Evolutionary conservation across 2,888 invertebrate species (phyloP).

Genomic region (Orchesella flavescens): DNA sequence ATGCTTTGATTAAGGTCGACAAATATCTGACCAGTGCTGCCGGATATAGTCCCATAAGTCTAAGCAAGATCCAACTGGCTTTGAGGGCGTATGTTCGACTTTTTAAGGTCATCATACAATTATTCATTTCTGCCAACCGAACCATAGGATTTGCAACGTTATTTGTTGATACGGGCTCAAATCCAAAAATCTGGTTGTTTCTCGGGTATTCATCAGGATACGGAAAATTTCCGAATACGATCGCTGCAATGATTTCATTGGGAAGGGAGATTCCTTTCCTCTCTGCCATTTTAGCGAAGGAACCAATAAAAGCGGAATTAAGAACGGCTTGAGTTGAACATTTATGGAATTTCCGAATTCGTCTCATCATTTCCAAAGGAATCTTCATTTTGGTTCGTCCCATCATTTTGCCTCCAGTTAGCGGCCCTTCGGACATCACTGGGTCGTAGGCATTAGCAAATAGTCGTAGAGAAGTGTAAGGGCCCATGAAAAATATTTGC

Average conservation of each 20-base stretch:
- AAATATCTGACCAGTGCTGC: background rate
- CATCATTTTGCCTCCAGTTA: too few species aligned
- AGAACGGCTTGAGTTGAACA: too few species aligned
- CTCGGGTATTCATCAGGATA: conserved; percentile 1
- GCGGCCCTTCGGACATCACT: too few species aligned
- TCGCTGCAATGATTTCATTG: background rate
- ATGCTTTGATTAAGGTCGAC: background rate
- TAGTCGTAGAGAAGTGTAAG: background rate
- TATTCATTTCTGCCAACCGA: background rate
- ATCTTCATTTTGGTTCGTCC: too few species aligned
- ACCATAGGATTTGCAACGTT: background rate
- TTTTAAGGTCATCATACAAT: background rate
- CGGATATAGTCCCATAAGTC: background rate
- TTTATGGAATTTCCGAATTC: too few species aligned
- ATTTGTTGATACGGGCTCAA: background rate
- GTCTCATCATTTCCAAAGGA: too few species aligned
- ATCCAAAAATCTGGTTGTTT: too few species aligned
- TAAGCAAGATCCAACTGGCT: background rate
- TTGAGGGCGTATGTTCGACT: background rate
- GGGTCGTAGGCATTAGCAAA: background rate
- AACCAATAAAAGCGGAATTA: background rate
- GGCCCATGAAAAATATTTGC: conserved; percentile 1
- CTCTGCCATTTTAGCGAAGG: background rate
- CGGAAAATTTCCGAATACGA: background rate
- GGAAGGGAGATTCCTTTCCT: background rate